Base-by-base conservation (phyloP, 2,797 vertebrate genomes). In the Fundulus diaphanus region DNA sequence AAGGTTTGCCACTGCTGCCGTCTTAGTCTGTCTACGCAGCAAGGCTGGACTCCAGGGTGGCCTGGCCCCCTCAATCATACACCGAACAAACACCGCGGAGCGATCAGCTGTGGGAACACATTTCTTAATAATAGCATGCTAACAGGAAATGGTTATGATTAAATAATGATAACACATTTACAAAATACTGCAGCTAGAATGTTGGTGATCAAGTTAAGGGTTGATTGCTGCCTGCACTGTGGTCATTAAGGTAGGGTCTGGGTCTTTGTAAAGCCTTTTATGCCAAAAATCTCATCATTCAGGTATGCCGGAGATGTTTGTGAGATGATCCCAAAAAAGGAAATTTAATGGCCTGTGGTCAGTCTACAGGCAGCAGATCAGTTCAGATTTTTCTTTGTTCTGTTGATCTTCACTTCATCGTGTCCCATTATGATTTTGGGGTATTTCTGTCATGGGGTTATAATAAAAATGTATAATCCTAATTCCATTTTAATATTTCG, bases 121-220 rank as follows among this genome's bases (percentile, higher is more conserved):
- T 89, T 88, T 93, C 88, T 88, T 92, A 86, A 93, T 92, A 94
- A 92, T 89, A 91, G 90, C 88, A 88, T 79, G 82, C 59, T 86
- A 68, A 90, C 72, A 93, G 92, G 92, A 94, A 94, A 91, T 85
- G 73, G 90, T 93, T 93, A 93, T 89, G 89, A 94, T 92, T 92
- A 91, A 91, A 91, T 89, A 92, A 93, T 91, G 92, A 90, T 91
- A 87, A 74, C 79, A 37, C 24, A 88, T 80, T 77, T 82, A 80
- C 65, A 79, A 75, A 88, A 81, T 70, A 69, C 87, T 81, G 75
- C 91, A 93, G 90, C 87, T 94, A 93, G 82, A 86, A 77, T 73
- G 81, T 87, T 70, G 54, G 78, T 57, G 85, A 66, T 70, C 70
- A 70, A 81, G 81, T 79, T 70, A 42, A 74, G 77, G 74, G 74